Percentiles rank a stretch among this genome's conserved stretches.
Conservation (phyloP, 2,888 invertebrate genomes). For the Eustalomyia histrio region DNA sequence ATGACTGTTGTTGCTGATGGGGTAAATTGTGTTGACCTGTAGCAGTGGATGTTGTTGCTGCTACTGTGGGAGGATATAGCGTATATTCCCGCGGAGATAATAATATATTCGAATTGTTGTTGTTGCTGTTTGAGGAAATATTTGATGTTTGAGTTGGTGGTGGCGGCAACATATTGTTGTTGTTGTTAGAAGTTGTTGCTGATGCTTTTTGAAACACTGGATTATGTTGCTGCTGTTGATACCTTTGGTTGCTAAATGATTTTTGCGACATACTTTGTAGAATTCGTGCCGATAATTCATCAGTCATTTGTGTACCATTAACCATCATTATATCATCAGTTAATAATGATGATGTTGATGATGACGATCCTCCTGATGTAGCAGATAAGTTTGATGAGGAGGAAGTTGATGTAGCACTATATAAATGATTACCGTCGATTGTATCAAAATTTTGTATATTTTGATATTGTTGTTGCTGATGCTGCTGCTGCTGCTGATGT, state of each 20-base stretch:
- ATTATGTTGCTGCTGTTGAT: slow-evolving; percentile 71
- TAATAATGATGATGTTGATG: slow-evolving; percentile 69
- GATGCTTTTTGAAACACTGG: slow-evolving; percentile 60
- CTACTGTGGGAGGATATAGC: slow-evolving; percentile 67
- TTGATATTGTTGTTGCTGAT: slow-evolving; percentile 35
- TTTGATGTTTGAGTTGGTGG: slow-evolving; percentile 53
- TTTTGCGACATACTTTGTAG: slow-evolving; percentile 79
- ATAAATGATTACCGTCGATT: slow-evolving; percentile 56
- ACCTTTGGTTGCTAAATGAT: slow-evolving; percentile 73
- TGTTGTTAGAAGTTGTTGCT: slow-evolving; percentile 67
- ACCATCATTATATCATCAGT: slow-evolving; percentile 79
- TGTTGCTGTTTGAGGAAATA: slow-evolving; percentile 63
- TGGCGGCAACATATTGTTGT: slow-evolving; percentile 68
- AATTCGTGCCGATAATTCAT: slow-evolving; percentile 78
- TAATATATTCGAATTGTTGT: slow-evolving; percentile 71
- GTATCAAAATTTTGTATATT: slow-evolving; percentile 63
- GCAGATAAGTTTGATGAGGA: slow-evolving; percentile 38
- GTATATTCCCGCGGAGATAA: slow-evolving; percentile 73
- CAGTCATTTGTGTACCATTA: slow-evolving; percentile 79
- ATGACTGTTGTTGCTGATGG: slow-evolving; percentile 35
- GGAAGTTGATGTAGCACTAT: slow-evolving; percentile 26
- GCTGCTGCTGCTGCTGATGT: slow-evolving; percentile 58
- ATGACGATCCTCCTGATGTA: slow-evolving; percentile 59
- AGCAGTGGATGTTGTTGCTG: slow-evolving; percentile 64
- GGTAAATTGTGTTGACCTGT: slow-evolving; percentile 27